Base-by-base conservation (phyloP, 2,888 invertebrate genomes). In the Hedychridium roseum region DNA sequence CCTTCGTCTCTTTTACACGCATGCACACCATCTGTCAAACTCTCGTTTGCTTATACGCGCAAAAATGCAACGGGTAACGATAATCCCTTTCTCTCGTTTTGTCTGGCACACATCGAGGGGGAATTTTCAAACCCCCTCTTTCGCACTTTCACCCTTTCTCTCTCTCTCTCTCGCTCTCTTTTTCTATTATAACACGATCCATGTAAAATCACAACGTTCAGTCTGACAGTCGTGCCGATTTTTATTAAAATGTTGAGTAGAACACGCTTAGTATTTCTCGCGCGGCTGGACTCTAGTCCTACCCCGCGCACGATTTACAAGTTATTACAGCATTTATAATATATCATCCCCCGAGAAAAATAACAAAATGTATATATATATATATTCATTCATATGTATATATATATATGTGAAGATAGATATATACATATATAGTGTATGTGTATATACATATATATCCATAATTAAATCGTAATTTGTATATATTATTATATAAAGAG, bases 401-500 rank as follows among this genome's bases (percentile, higher is more conserved):
- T 51, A 53, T 53, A 52, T 63, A 50, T 64, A 54, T 52, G 50
- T 28, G 44, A 54, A 43, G 47, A 43, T 42, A 54, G 43, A 57
- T 57, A 63, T 65, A 70, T 67, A 71, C 62, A 68, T 66, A 60
- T 65, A 65, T 64, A 57, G 57, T 60, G 52, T 58, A 45, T 60
- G 51, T 67, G 55, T 70, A 65, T 69, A 69, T 73, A 71, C 64
- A 67, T 71, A 72, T 66, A 74, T 70, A 68, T 70, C 54, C 62
- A 66, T 67, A 60, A 65, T 66, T 64, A 66, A 69, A 67, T 51
- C 54, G 60, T 67, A 61, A 57, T 71, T 70, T 68, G 61, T 74
- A 70, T 71, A 71, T 71, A 73, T 68, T 71, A 68, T 68, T 69
- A 72, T 71, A 70, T 73, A 74, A 75, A 73, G 71, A 73, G 69